Base-by-base conservation (phyloP, 2,113 vertebrate species). In the Sander lucioperca region DNA sequence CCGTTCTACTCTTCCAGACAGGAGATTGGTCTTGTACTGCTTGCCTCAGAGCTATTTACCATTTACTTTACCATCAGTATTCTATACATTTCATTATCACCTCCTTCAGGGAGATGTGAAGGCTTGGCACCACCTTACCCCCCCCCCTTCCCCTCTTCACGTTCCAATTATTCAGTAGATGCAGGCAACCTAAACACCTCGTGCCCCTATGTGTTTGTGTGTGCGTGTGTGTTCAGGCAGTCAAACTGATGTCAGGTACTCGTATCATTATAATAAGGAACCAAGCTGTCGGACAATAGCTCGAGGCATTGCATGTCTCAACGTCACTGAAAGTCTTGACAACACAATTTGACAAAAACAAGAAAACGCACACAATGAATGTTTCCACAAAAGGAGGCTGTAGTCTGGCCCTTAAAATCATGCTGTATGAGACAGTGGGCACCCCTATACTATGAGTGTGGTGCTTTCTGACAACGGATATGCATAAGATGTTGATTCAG, bases 41-140 rank as follows among this genome's bases (percentile, higher is more conserved):
- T 83, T 66, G 47, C 76, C 87, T 89, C 74, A 65, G 12, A 92
- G 84, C 64, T 88, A 82, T 84, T 88, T 78, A 87, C 80, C 27
- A 79, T 84, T 90, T 82, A 86, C 54, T 65, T 68, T 80, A 75
- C 56, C 66, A 79, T 75, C 84, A 87, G 48, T 51, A 69, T 75
- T 82, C 57, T 54, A 71, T 25, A 33, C 47, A 72, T 90, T 90
- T 89, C 67, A 84, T 89, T 84, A 91, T 86, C 86, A 61, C 74
- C 74, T 83, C 72, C 83, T 70, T 85, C 3, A 65, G 84, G 73
- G 65, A 83, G 53, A 82, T 66, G 80, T 79, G 81, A 77, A 79
- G 50, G 48, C 63, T 76, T 80, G 85, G 69, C 80, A 84, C 58
- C 48, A 67, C 33, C 67, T 72, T 51, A 77, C 21, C n/a, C 3